phyloP scores from a whole-genome alignment of 2,797 vertebrate genomes.

The Benthosema pterotum region DNA sequence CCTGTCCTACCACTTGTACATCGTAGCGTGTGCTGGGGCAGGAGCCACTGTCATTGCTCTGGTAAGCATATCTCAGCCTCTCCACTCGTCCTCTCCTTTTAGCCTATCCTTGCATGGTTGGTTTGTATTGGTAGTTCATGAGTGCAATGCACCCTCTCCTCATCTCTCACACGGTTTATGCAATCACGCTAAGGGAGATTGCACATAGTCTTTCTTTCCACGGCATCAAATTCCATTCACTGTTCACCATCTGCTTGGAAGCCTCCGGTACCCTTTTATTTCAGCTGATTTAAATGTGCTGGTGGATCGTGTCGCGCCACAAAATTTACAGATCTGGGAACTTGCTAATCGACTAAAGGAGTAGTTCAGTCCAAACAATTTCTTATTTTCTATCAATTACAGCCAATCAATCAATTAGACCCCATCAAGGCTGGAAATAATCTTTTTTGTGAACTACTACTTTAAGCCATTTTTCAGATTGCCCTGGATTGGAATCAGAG shows the following conservation, averaged over 20 bases:
- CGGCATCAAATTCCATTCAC: conserved; percentile 57
- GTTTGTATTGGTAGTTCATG: conserved; percentile 51
- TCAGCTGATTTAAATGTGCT: not conserved
- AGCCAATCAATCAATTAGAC: no score
- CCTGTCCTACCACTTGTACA: conserved; percentile 98
- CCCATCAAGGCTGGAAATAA: no score
- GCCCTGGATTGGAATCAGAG: no score
- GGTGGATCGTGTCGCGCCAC: no score
- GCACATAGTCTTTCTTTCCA: conserved; percentile 40
- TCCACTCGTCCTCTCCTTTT: conserved; percentile 28
- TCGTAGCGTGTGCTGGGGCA: conserved; percentile 96
- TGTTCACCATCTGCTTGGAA: conserved; percentile 66
- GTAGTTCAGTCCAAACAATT: no score
- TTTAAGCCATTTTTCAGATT: no score
- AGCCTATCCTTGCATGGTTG: conserved; percentile 63
- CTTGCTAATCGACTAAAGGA: no score
- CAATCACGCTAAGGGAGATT: conserved; percentile 35
- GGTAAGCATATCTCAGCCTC: conserved; percentile 82
- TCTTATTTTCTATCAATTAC: no score
- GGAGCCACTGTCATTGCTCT: conserved; percentile 97
- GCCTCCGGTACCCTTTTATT: conserved; percentile 41
- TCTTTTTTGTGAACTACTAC: no score
- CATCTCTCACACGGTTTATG: conserved; percentile 57
- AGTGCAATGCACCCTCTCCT: conserved; percentile 47
- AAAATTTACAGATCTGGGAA: no score